Percentiles rank a stretch among this genome's conserved stretches.
Conservation (phyloP, 2,888 invertebrate species). For the Ischnus inquisitorius region DNA sequence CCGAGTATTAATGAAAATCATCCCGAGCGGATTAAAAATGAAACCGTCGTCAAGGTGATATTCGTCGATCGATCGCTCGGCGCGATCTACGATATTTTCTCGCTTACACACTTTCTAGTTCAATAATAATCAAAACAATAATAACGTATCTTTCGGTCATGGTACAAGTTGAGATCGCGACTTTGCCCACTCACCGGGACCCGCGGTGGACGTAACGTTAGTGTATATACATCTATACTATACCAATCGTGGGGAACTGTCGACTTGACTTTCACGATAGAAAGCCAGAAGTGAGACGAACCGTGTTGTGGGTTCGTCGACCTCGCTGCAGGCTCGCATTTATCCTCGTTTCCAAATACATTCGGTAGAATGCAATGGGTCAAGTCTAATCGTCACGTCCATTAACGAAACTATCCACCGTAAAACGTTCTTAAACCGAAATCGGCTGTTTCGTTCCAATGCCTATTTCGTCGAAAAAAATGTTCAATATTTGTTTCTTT, state of each 20-base stretch:
- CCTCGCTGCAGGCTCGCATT: constrained; percentile 35
- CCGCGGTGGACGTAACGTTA: constrained; percentile 6
- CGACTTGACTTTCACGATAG: constrained; percentile 70
- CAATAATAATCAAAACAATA: constrained; percentile 30
- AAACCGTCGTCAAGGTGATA: constrained; percentile 38
- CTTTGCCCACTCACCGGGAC: constrained; percentile 41
- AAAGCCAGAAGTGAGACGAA: constrained; percentile 57
- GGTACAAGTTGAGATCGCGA: constrained; percentile 63
- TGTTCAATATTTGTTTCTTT: background rate
- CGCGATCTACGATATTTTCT: background rate
- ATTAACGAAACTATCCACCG: background rate
- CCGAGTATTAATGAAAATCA: too few species aligned
- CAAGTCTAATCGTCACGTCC: background rate
- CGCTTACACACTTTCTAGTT: constrained; percentile 36
- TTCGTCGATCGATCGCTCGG: background rate
- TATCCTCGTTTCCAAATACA: constrained; percentile 49
- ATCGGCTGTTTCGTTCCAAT: background rate
- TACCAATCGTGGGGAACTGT: background rate
- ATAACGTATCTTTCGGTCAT: constrained; percentile 44
- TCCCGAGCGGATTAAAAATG: background rate
- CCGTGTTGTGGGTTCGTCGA: constrained; percentile 56
- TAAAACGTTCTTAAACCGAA: background rate
- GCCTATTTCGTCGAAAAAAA: background rate
- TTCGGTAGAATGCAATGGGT: background rate
- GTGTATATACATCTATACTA: constrained; percentile 10